Base-by-base conservation (phyloP, 2,113 vertebrate species). In the Heliornis fulica region DNA sequence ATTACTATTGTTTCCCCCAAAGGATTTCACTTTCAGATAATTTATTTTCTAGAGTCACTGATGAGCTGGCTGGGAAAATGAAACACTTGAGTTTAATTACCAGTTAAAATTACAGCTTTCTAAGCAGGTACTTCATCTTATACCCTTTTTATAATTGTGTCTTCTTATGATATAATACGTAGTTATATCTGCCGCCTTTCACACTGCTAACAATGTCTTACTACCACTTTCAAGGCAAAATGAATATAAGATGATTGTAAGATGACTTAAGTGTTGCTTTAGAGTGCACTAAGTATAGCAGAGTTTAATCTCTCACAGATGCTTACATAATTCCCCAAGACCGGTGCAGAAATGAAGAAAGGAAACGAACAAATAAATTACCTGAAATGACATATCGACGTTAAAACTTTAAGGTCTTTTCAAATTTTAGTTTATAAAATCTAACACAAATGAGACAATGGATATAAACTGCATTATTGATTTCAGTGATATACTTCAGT, bases 1-100 rank as follows among this genome's bases (percentile, higher is more conserved):
- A 98, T 98, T 98, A 96, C 91, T 97, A 93, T 96, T 98, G 96
- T 98, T 98, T 97, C 89, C 79, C 51, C 82, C 76, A 93, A 94
- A 91, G 95, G 92, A 97, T 96, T 98, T 97, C 77, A 90, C 66
- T 96, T 97, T 91, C 92, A 95, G 96, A 97, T 97, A 45, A 97
- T 98, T 98, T 97, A 97, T 97, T 97, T 98, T 97, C 96, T 97
- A 76, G 95, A 98, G 92, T 97, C 95, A 97, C 96, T 98, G 97
- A 97, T 97, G 97, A 98, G 94, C 95, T 98, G 95, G 97, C 97
- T 98, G 93, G 95, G 96, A 97, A 98, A 98, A 98, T 97, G 96
- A 98, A 98, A 97, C 97, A 97, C 98, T 98, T 97, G 95, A 98
- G 88, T 97, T 98, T 98, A 98, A 98, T 98, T 98, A 97, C 93